A percentile compares a stretch with the other conserved stretches of the same genome.
Conservation (phyloP, 1,140 invertebrate genomes). For the Ceratosolen fusciceps region DNA sequence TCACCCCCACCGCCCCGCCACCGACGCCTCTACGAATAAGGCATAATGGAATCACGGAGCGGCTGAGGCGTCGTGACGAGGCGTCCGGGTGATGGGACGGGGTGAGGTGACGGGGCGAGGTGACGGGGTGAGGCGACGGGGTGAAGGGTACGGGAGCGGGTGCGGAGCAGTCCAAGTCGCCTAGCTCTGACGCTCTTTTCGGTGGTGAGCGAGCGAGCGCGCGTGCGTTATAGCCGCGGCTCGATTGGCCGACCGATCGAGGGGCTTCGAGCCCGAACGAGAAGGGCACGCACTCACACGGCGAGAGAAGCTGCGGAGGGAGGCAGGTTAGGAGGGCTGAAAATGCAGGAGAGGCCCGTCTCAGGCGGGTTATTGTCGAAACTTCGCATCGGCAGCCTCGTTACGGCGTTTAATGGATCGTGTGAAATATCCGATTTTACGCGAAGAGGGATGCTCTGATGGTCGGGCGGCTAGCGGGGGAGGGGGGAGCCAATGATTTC, state of each 20-base stretch:
- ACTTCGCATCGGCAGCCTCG: conserved; percentile 26
- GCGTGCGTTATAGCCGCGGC: background rate
- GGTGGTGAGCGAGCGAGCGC: background rate
- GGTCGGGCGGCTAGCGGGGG: background rate
- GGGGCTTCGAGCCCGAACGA: background rate
- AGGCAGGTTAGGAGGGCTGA: conserved; percentile 42
- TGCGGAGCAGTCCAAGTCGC: background rate
- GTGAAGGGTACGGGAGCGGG: conserved; percentile 34
- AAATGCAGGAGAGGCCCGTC: conserved; percentile 32
- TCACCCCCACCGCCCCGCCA: too few relatives aligned
- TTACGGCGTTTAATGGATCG: conserved; percentile 46
- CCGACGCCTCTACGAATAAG: conserved; percentile 44
- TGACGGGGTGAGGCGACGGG: background rate
- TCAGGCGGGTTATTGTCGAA: conserved; percentile 14
- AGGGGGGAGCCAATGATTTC: conserved; percentile 8
- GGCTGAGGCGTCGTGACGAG: too few relatives aligned
- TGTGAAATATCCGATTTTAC: conserved; percentile 29
- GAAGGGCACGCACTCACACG: too few relatives aligned
- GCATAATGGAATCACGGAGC: conserved; percentile 5
- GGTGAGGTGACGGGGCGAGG: too few relatives aligned
- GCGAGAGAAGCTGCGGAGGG: background rate
- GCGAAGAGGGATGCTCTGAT: background rate
- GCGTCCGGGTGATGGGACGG: too few relatives aligned
- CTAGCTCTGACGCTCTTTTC: conserved; percentile 38
- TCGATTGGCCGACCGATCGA: too few relatives aligned